These are phyloP conservation scores for Nerophis ophidion DNA, from an alignment of 2,113 vertebrate genomes.

Conservation along the genomic window DNA sequence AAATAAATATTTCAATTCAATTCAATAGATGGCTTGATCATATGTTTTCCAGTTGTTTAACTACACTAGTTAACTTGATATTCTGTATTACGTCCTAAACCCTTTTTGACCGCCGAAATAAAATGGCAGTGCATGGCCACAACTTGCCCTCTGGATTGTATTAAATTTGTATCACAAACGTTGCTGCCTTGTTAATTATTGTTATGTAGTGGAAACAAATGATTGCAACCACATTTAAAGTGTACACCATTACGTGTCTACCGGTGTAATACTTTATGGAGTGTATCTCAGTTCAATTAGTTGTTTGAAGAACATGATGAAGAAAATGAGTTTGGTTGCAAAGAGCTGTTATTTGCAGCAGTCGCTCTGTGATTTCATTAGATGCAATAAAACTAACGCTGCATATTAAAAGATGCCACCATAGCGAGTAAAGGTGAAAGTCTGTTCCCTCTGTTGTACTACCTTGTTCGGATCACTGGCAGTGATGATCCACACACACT, in stretches of 20 bases:
- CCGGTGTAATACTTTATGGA: background rate
- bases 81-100: no score
- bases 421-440: background rate
- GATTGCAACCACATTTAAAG: background rate
- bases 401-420: background rate
- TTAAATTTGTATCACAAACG: no score
- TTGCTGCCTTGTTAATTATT: no score
- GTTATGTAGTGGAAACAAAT: background rate
- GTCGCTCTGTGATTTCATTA: background rate
- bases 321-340: background rate
- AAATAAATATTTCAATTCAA: no score
- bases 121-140: no score
- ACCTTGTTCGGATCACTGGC: slow-evolving; percentile 77
- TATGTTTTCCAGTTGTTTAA: no score
- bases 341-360: background rate
- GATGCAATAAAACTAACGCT: background rate
- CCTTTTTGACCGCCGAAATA: no score
- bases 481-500: slow-evolving; percentile 78
- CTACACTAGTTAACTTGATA: no score
- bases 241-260: background rate
- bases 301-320: background rate
- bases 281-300: background rate
- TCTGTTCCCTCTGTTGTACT: slow-evolving; percentile 1
- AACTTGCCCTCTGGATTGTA: no score
- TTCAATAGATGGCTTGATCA: no score